Evolutionary conservation across 2,113 vertebrate species (phyloP).

Genomic region (Indri indri): DNA sequence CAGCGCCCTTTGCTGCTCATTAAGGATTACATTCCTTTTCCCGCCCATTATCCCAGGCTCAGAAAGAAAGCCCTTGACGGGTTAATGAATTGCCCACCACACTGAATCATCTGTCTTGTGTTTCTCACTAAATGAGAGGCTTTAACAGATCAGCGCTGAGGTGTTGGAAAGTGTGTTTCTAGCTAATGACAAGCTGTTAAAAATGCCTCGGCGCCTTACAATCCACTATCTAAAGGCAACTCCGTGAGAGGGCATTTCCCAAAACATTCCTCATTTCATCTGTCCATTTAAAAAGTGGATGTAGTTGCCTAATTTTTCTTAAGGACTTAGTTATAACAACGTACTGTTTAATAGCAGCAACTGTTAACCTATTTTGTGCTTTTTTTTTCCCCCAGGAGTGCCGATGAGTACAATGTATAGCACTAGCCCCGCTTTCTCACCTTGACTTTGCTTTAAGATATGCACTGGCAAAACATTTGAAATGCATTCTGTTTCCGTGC

Average conservation of each 20-base stretch:
- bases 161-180: slow-evolving; percentile 55
- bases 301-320: not conserved
- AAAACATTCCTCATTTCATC: not conserved
- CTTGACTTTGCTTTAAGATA: slow-evolving; percentile 22
- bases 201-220: slow-evolving; percentile 16
- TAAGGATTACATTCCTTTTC: slow-evolving; percentile 42
- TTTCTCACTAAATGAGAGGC: slow-evolving; percentile 71
- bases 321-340: not conserved
- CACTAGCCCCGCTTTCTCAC: too few species aligned
- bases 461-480: not conserved
- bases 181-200: slow-evolving; percentile 68
- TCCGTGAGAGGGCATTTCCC: slow-evolving; percentile 29
- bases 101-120: slow-evolving; percentile 73
- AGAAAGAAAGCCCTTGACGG: slow-evolving; percentile 50
- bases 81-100: slow-evolving; percentile 65
- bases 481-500: slow-evolving; percentile 13
- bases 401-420: too few species aligned
- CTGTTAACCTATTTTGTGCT: not conserved
- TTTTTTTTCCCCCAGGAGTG: too few species aligned
- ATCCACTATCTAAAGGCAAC: slow-evolving; percentile 11
- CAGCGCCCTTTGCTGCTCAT: not conserved
- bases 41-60: slow-evolving; percentile 35
- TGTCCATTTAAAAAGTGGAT: not conserved
- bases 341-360: not conserved
- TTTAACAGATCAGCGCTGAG: slow-evolving; percentile 65